A percentile compares a stretch with the other conserved stretches of the same genome.
Conservation (phyloP, 1,140 invertebrate genomes). For the Drosophila nikananu region DNA sequence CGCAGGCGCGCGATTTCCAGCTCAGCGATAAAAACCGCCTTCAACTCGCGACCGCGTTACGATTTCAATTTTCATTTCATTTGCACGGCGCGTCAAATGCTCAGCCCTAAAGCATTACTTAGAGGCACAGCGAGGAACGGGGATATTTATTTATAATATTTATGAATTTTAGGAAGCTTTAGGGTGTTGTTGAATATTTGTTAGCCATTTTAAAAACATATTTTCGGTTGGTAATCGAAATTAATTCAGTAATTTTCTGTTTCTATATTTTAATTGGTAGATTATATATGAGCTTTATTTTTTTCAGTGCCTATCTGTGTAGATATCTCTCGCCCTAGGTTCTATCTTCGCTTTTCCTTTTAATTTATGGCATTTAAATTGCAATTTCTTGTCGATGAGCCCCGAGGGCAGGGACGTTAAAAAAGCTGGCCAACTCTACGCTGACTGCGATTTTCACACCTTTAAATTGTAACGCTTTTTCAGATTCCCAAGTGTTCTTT, state of each 20-base stretch:
- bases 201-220: too few species aligned
- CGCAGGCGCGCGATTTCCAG: slow-evolving; percentile 54
- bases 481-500: slow-evolving; percentile 57
- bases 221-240: too few species aligned
- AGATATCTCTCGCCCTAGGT: slow-evolving; percentile 21
- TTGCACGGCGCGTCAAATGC: slow-evolving; percentile 70
- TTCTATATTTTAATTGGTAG: too few species aligned
- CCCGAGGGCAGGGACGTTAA: slow-evolving; percentile 1
- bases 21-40: slow-evolving; percentile 66
- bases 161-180: neutral
- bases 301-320: neutral
- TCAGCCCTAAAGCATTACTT: slow-evolving; percentile 65
- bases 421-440: slow-evolving; percentile 12
- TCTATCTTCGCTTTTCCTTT: slow-evolving; percentile 66
- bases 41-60: slow-evolving; percentile 54
- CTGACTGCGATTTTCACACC: slow-evolving; percentile 66
- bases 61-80: slow-evolving; percentile 84
- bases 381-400: slow-evolving; percentile 75
- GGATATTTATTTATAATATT: neutral
- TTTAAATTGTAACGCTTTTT: slow-evolving; percentile 71
- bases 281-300: neutral
- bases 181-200: neutral
- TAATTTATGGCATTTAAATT: slow-evolving; percentile 83
- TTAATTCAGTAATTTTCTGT: too few species aligned
- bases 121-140: slow-evolving; percentile 19